Percentiles rank a stretch among this genome's conserved stretches.
phyloP scores from a whole-genome alignment of 30 jellyfish, hydroid and myxozoan genomes.

The Hydractinia echinata region DNA sequence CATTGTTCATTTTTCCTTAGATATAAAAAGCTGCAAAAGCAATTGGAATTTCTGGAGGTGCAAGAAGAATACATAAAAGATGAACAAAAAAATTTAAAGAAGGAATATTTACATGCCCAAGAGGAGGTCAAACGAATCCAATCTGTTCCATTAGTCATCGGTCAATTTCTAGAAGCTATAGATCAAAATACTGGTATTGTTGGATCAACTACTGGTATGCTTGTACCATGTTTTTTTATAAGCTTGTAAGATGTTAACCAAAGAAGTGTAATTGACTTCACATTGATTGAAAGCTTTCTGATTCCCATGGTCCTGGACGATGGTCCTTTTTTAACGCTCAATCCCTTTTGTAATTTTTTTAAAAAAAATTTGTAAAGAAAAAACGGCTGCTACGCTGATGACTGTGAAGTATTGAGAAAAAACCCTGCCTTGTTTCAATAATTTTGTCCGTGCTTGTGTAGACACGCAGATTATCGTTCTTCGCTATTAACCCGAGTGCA shows the following conservation, averaged over 20 bases:
- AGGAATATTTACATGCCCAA: slow-evolving; percentile 91
- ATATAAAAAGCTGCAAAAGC: slow-evolving; percentile 77
- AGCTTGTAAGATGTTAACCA: not conserved
- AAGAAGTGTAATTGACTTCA: not conserved
- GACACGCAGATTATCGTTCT: no score
- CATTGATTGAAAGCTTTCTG: not conserved
- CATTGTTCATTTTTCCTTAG: not conserved
- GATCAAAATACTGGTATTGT: slow-evolving; percentile 95
- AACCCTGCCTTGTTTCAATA: no score
- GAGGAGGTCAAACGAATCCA: slow-evolving; percentile 90
- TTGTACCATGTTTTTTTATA: no score
- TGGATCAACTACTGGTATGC: slow-evolving; percentile 91
- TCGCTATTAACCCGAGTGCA: no score
- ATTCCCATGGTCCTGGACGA: not conserved
- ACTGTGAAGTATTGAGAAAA: no score
- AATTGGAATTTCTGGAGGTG: slow-evolving; percentile 78
- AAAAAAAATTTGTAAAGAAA: no score
- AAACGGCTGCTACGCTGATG: no score
- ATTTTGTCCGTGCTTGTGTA: no score
- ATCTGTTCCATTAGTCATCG: slow-evolving; percentile 97
- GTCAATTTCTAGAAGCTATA: slow-evolving; percentile 91
- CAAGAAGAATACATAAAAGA: slow-evolving; percentile 95
- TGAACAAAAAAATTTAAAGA: slow-evolving; percentile 81
- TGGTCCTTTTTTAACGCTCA: no score
- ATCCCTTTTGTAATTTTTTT: no score